phyloP scores from a whole-genome alignment of 2,888 invertebrate genomes.

The Anthoptus insignis region DNA sequence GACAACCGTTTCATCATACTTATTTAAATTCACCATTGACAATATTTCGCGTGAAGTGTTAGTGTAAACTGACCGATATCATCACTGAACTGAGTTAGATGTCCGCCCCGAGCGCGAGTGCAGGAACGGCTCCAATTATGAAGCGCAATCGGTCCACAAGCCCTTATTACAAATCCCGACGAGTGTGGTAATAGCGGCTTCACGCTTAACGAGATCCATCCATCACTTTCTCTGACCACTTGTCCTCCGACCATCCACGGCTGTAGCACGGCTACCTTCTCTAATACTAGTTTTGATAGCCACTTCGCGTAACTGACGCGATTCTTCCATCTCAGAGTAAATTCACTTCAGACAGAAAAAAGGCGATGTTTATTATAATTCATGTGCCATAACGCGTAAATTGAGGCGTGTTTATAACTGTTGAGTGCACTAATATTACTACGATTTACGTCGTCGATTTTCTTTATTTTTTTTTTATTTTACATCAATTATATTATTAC shows the following conservation, averaged over 20 bases:
- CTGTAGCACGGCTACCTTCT: neutral
- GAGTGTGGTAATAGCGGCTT: slow-evolving; percentile 7
- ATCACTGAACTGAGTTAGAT: too few relatives aligned
- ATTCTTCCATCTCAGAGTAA: too few relatives aligned
- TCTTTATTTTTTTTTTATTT: too few relatives aligned
- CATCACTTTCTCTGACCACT: slow-evolving; percentile 1
- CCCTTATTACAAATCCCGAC: slow-evolving; percentile 2
- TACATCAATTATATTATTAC: too few relatives aligned
- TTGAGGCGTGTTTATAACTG: too few relatives aligned
- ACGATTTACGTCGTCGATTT: too few relatives aligned
- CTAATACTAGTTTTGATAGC: slow-evolving; percentile 2
- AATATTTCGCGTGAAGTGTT: neutral
- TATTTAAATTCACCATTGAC: too few relatives aligned
- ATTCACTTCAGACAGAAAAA: too few relatives aligned
- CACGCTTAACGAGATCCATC: neutral
- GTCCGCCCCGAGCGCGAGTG: neutral
- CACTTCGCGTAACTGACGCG: neutral
- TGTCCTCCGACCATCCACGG: slow-evolving; percentile 6
- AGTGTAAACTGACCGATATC: neutral
- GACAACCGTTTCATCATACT: too few relatives aligned
- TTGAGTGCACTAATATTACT: too few relatives aligned
- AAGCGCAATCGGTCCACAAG: neutral
- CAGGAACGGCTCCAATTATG: neutral
- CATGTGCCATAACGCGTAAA: too few relatives aligned
- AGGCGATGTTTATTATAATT: too few relatives aligned